Conservation (phyloP, 2,888 invertebrate species). For the Xanthorhoe spadicearia region DNA sequence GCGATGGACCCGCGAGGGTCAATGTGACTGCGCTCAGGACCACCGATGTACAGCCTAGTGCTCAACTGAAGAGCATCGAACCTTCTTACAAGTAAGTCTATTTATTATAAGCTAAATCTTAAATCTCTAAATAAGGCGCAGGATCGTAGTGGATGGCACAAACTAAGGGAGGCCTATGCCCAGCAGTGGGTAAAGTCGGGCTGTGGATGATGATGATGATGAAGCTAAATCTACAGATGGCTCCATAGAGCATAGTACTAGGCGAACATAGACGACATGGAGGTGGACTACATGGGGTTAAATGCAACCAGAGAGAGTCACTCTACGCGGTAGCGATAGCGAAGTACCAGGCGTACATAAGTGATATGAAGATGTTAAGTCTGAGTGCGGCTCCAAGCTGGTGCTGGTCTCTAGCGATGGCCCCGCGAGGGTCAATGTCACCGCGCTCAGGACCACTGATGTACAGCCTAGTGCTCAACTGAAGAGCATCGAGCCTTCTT, state of each 20-base stretch:
- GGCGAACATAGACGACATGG: too few relatives aligned
- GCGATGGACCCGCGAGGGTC: neutral
- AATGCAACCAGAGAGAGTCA: constrained; percentile 90
- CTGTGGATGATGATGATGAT: too few relatives aligned
- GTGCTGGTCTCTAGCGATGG: constrained; percentile 92
- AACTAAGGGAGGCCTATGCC: too few relatives aligned
- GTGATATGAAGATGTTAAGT: constrained; percentile 89
- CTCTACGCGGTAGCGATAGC: constrained; percentile 95
- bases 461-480: constrained; percentile 37
- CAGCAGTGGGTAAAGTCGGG: too few relatives aligned
- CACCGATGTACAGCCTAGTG: neutral
- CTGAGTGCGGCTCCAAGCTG: constrained; percentile 85
- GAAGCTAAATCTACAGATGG: too few relatives aligned
- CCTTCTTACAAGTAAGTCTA: neutral
- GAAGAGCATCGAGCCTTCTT: constrained; percentile 17
- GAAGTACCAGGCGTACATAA: constrained; percentile 97
- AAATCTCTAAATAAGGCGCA: too few relatives aligned
- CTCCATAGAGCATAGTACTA: neutral
- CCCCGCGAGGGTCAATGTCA: constrained; percentile 85
- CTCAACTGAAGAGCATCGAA: neutral
- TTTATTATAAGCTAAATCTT: too few relatives aligned
- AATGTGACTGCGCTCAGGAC: neutral
- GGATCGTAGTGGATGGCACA: too few relatives aligned
- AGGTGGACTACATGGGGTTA: too few relatives aligned
- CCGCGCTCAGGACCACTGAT: constrained; percentile 21